Evolutionary conservation across 2,113 vertebrate species (phyloP), one percentile per base, ranked within the genome.

Genomic region (Probosciger aterrimus): DNA sequence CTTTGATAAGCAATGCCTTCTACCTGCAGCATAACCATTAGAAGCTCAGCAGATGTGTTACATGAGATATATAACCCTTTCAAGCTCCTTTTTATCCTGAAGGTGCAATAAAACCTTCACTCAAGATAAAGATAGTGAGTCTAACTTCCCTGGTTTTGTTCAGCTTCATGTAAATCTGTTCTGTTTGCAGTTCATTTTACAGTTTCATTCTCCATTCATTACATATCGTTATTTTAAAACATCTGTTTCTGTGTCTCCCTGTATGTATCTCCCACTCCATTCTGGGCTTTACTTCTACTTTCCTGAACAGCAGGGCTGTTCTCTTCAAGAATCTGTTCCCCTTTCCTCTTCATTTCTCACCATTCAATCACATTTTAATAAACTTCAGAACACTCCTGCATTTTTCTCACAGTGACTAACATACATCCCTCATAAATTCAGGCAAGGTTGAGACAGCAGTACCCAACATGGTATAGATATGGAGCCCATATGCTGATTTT

Each of bases 121-220:
- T 71, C 35, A 31, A 44, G 88, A 95, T 90, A 88, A 82, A 95
- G 91, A 80, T 53, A 71, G 85, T 75, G 80, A 86, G 14, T 41
- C 52, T 71, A 84, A 73, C 76, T 85, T 91, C 70, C 63, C 47
- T 70, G 30, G 46, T 65, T 90, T 89, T 84, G 62, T 83, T 96
- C 93, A 39, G 18, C 80, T 88, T 71, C 85, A 86, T 82, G 92
- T 81, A 92, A 95, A 88, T 82, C 96, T 65, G 43, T 83, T 95
- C 91, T 95, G 52, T 96, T 97, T 92, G 88, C 68, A 80, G 76
- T 90, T 94, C 53, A 91, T 90, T 93, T 95, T 88, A 88, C 65
- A 57, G 83, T 88, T 93, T 94, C 52, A 55, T 86, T 92, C 69
- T 82, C 77, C 71, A 76, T 92, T 92, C 88, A 77, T 85, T 88